Conservation (phyloP, 2,113 vertebrate genomes). For the Propithecus coquereli region DNA sequence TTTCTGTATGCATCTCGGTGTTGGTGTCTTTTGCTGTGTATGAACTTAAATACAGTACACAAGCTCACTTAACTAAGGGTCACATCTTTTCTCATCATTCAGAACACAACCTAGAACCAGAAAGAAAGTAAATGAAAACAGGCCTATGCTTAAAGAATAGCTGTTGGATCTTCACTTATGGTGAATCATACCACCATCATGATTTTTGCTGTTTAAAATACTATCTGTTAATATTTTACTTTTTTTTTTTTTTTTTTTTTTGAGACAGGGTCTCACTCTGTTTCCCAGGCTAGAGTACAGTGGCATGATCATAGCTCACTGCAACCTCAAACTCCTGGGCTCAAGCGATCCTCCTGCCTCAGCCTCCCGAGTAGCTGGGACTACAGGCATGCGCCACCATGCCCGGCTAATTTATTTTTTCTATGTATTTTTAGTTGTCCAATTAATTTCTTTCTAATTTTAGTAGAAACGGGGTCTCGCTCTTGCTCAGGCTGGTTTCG, state of each 20-base stretch:
- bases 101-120: not conserved
- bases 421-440: no score
- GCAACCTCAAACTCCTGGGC: no score
- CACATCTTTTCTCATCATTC: not conserved
- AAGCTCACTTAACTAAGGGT: not conserved
- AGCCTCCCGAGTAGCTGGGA: no score
- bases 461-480: no score
- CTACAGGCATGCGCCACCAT: no score
- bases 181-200: not conserved
- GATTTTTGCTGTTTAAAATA: not conserved
- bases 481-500: no score
- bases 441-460: no score
- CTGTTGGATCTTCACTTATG: not conserved
- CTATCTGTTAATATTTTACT: not conserved
- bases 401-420: no score
- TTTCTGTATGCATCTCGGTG: constrained; percentile 27
- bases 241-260: not conserved
- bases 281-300: no score
- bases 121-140: constrained; percentile 37
- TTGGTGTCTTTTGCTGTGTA: constrained; percentile 34
- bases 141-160: not conserved
- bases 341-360: no score
- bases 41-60: not conserved
- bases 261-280: no score
- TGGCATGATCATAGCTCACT: no score